A percentile compares a stretch with the other conserved stretches of the same genome.
These are phyloP conservation scores for Acanthurus tractus DNA, from an alignment of 2,797 vertebrate genomes.

Conservation along the genomic window DNA sequence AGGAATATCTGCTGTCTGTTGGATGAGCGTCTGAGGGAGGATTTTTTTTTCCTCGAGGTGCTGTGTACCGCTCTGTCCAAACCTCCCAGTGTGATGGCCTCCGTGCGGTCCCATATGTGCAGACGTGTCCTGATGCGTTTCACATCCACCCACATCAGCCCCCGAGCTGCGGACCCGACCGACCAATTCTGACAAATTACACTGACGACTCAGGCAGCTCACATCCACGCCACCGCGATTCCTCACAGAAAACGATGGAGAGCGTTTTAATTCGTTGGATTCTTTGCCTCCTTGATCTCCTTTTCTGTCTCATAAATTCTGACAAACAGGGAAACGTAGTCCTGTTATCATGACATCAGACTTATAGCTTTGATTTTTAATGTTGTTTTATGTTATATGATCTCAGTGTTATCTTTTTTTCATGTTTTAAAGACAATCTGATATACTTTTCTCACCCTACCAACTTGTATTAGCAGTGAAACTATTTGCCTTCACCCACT, in stretches of 20 bases:
- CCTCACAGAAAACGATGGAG: conserved; percentile 1
- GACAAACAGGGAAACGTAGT: neutral
- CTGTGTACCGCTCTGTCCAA: neutral
- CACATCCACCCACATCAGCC: conserved; percentile 14
- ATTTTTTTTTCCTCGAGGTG: neutral
- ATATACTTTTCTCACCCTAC: too few species aligned
- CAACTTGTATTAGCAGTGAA: too few species aligned
- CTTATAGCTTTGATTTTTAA: too few species aligned
- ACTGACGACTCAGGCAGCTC: conserved; percentile 16
- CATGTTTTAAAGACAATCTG: too few species aligned
- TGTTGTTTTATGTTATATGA: too few species aligned
- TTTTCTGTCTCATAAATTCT: conserved; percentile 1
- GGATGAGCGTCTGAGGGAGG: neutral
- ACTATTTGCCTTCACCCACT: too few species aligned
- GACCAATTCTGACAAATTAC: conserved; percentile 40
- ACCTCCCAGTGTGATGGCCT: conserved; percentile 7
- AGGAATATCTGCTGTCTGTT: neutral
- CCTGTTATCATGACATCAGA: too few species aligned
- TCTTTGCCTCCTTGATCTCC: neutral
- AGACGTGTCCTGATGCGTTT: conserved; percentile 32
- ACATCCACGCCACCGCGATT: conserved; percentile 9
- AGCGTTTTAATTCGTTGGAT: conserved; percentile 3
- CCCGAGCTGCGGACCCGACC: conserved; percentile 34
- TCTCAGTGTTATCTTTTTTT: too few species aligned
- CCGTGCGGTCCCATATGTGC: conserved; percentile 18